Conservation (phyloP, 2,113 vertebrate genomes). For the Cephalopholis sonnerati region DNA sequence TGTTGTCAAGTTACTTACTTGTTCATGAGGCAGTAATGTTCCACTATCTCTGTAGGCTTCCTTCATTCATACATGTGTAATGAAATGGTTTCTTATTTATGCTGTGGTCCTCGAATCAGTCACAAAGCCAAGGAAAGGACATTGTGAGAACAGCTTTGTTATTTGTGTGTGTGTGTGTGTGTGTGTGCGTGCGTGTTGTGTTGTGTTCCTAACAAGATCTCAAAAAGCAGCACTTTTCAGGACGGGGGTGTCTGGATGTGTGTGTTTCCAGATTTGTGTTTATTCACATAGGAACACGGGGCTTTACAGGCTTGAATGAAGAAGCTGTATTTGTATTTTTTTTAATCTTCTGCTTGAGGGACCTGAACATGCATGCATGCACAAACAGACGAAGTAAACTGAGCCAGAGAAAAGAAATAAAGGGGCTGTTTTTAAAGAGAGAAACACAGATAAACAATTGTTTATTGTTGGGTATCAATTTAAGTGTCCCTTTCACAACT, state of each 20-base stretch:
- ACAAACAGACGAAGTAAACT: slow-evolving; percentile 20
- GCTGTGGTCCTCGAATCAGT: not conserved
- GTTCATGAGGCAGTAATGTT: slow-evolving; percentile 38
- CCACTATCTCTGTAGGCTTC: slow-evolving; percentile 31
- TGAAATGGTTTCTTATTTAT: slow-evolving; percentile 59
- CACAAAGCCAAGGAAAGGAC: slow-evolving; percentile 11
- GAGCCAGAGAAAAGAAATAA: not conserved
- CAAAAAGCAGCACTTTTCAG: not conserved
- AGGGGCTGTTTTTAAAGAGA: not conserved
- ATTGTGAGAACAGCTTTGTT: not conserved
- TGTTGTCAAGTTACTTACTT: slow-evolving; percentile 16
- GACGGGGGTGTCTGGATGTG: not conserved
- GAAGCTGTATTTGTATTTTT: slow-evolving; percentile 45
- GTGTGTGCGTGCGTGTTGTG: slow-evolving; percentile 23
- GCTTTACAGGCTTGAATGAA: slow-evolving; percentile 44
- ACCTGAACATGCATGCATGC: slow-evolving; percentile 40
- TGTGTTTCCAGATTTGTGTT: slow-evolving; percentile 31
- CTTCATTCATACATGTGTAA: slow-evolving; percentile 56
- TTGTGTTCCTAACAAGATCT: not conserved
- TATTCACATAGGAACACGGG: slow-evolving; percentile 26
- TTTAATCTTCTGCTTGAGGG: slow-evolving; percentile 65
- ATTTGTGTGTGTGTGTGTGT: not conserved
- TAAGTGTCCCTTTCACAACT: not conserved
- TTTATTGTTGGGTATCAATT: slow-evolving; percentile 2
- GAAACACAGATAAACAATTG: not conserved